These are phyloP conservation scores for Cynopterus brachyotis DNA, from an alignment of 2,113 vertebrate species.

Conservation along the genomic window DNA sequence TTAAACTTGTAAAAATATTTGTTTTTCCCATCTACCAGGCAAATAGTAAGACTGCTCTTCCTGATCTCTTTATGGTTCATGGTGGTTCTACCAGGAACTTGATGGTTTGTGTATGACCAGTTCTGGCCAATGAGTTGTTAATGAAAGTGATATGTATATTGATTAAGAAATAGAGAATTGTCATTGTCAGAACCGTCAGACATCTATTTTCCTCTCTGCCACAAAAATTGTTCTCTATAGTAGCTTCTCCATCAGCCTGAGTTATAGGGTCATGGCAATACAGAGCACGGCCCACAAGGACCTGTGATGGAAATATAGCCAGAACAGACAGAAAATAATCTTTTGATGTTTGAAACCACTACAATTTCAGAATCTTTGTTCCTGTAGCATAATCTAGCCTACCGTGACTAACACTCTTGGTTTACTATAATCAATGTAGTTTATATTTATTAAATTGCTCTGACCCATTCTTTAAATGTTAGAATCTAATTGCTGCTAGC, in stretches of 20 bases:
- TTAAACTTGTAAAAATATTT: conserved; percentile 11
- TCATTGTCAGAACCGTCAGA: not conserved
- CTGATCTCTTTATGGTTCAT: not conserved
- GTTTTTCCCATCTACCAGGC: not conserved
- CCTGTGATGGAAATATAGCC: not conserved
- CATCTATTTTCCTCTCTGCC: not conserved
- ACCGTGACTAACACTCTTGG: not conserved
- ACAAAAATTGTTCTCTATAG: not conserved
- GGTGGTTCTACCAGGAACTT: not conserved
- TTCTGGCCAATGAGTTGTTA: not conserved
- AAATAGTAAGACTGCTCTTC: not conserved
- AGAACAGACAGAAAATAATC: not conserved
- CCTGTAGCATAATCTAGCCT: not conserved
- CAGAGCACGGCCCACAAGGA: not conserved
- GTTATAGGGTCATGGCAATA: not conserved
- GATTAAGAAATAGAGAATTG: not conserved
- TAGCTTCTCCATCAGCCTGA: not conserved
- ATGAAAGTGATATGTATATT: not conserved
- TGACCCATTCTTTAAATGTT: not conserved
- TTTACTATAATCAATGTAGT: conserved; percentile 13
- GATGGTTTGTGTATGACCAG: not conserved
- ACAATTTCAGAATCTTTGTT: not conserved
- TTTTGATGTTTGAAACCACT: not conserved
- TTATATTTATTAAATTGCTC: not conserved
- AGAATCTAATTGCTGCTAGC: conserved; percentile 22